Conservation (phyloP, 2,113 vertebrate genomes). For the Elgaria multicarinata region DNA sequence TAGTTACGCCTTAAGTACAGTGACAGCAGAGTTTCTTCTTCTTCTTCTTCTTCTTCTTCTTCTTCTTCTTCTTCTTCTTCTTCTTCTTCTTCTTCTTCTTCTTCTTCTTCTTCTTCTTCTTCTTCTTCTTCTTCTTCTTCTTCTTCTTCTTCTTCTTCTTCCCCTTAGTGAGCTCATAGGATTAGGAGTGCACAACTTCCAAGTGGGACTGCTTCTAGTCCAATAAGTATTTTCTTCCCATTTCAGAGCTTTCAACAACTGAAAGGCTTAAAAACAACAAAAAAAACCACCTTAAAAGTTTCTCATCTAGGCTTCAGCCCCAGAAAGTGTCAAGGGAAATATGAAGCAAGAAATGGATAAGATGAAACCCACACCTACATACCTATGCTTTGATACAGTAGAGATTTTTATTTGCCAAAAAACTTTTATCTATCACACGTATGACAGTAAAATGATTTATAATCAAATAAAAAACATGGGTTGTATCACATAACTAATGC, state of each 20-base stretch:
- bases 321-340: slow-evolving; percentile 10
- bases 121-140: too few species aligned
- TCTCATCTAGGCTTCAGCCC: slow-evolving; percentile 3
- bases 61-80: too few species aligned
- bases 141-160: too few species aligned
- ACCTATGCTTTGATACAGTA: background rate
- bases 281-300: background rate
- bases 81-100: too few species aligned
- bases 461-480: slow-evolving; percentile 21
- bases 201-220: background rate
- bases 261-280: background rate
- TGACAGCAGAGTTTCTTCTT: background rate
- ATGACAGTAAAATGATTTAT: slow-evolving; percentile 11
- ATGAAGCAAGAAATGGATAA: slow-evolving; percentile 5
- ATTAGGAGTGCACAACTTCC: background rate
- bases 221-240: background rate
- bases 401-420: background rate
- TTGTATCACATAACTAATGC: background rate
- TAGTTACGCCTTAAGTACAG: background rate
- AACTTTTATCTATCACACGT: slow-evolving; percentile 10
- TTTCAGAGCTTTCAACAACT: slow-evolving; percentile 15
- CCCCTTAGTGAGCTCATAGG: background rate
- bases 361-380: slow-evolving; percentile 10
- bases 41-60: too few species aligned
- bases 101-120: too few species aligned